A percentile compares a stretch with the other conserved stretches of the same genome.
Evolutionary conservation across 2,113 vertebrate species (phyloP).

Genomic region (Nothoprocta perdicaria): DNA sequence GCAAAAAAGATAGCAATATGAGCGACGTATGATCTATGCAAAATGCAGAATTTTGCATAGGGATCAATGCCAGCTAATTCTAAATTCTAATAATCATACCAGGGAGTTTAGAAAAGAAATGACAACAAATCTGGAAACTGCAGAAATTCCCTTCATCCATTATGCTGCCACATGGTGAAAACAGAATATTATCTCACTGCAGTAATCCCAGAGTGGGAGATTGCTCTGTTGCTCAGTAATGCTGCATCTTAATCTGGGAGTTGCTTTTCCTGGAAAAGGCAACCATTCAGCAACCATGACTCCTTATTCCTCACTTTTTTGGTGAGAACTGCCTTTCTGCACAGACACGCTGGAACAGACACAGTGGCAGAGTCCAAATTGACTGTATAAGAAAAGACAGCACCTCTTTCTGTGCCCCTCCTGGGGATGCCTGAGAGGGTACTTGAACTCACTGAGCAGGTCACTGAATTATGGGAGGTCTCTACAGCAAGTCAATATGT

Average conservation of each 20-base stretch:
- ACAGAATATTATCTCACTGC: background rate
- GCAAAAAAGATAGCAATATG: background rate
- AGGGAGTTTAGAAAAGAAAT: background rate
- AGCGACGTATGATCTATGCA: background rate
- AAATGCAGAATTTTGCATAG: background rate
- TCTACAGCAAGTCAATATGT: background rate
- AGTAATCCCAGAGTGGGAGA: background rate
- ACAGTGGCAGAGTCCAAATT: background rate
- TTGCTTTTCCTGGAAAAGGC: background rate
- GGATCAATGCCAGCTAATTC: background rate
- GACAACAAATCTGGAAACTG: background rate
- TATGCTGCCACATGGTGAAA: background rate
- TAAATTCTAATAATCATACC: background rate
- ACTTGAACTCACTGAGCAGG: background rate
- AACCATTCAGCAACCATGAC: background rate
- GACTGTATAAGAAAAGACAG: background rate
- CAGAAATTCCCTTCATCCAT: background rate
- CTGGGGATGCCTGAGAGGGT: background rate
- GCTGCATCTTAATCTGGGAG: background rate
- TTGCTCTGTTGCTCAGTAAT: background rate
- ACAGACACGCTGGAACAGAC: background rate
- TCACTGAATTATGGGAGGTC: background rate
- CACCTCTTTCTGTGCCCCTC: background rate
- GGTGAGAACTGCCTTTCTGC: background rate
- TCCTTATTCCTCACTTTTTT: background rate